Evolutionary conservation across 2,888 invertebrate genomes (phyloP).

Genomic region (Rosalia funebris): DNA sequence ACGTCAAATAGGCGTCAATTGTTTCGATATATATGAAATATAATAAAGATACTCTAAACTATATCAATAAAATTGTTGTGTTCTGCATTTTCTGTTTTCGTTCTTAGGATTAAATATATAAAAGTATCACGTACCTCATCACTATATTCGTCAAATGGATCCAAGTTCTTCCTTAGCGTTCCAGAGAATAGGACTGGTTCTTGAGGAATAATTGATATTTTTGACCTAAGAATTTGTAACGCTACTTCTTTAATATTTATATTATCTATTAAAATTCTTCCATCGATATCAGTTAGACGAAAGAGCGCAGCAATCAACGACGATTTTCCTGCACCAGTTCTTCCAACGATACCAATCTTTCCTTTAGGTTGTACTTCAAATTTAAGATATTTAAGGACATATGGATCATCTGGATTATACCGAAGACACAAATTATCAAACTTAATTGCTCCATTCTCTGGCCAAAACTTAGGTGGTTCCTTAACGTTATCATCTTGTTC

Average conservation of each 20-base stretch:
- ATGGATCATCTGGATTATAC: slow-evolving; percentile 76
- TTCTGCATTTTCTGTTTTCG: no score
- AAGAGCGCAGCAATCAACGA: slow-evolving; percentile 81
- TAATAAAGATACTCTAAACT: no score
- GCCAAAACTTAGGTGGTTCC: slow-evolving; percentile 69
- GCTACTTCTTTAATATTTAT: slow-evolving; percentile 76
- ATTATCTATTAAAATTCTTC: slow-evolving; percentile 83
- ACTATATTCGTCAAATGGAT: slow-evolving; percentile 76
- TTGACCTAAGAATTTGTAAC: slow-evolving; percentile 77
- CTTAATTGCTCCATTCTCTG: slow-evolving; percentile 72
- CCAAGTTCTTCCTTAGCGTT: slow-evolving; percentile 74
- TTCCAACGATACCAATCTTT: slow-evolving; percentile 82
- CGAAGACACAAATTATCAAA: slow-evolving; percentile 72
- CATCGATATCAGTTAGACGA: slow-evolving; percentile 80
- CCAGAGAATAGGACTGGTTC: slow-evolving; percentile 72
- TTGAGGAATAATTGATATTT: slow-evolving; percentile 86
- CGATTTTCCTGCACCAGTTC: slow-evolving; percentile 87
- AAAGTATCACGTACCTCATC: slow-evolving; percentile 59
- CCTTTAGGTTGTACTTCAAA: slow-evolving; percentile 63
- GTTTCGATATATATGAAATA: no score
- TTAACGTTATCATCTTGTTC: slow-evolving; percentile 59
- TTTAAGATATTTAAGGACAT: slow-evolving; percentile 77
- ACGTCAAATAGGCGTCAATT: no score
- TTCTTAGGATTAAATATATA: neutral
- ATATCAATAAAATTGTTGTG: no score